phyloP scores from a whole-genome alignment of 2,113 vertebrate genomes.

The Mugil cephalus region DNA sequence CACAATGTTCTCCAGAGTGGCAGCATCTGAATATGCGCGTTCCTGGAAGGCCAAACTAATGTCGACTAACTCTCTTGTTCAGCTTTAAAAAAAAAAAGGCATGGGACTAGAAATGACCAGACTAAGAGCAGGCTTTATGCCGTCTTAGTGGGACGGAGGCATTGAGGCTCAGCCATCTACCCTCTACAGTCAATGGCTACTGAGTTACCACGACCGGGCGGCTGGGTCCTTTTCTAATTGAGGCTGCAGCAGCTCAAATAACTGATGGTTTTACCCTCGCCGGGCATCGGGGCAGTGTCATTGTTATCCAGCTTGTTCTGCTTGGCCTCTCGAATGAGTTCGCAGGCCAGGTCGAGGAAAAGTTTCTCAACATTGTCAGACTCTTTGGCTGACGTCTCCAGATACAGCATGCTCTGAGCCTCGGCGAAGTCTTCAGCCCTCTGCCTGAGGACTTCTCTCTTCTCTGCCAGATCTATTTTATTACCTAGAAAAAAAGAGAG shows the following conservation, averaged over 20 bases:
- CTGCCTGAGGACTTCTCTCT: slow-evolving; percentile 94
- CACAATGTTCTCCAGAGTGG: slow-evolving; percentile 51
- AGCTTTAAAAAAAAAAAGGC: slow-evolving; percentile 73
- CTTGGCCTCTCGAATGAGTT: slow-evolving; percentile 95
- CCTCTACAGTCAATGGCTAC: slow-evolving; percentile 65
- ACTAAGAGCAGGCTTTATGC: slow-evolving; percentile 59
- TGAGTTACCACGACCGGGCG: slow-evolving; percentile 32
- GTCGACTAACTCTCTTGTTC: slow-evolving; percentile 59
- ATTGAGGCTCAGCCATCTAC: slow-evolving; percentile 54
- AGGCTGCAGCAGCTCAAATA: slow-evolving; percentile 99
- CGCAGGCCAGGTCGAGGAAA: slow-evolving; percentile 97
- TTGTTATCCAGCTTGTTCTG: slow-evolving; percentile 98
- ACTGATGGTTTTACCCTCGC: slow-evolving; percentile 97
- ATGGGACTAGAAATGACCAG: slow-evolving; percentile 65
- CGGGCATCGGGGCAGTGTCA: slow-evolving; percentile 93
- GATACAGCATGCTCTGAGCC: slow-evolving; percentile 96
- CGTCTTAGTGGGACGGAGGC: slow-evolving; percentile 68
- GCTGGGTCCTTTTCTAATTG: slow-evolving; percentile 83
- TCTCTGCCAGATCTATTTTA: slow-evolving; percentile 97
- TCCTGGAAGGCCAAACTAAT: slow-evolving; percentile 65
- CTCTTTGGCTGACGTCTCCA: slow-evolving; percentile 98
- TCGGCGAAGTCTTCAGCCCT: slow-evolving; percentile 96
- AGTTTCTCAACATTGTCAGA: slow-evolving; percentile 99
- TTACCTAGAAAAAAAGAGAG: slow-evolving; percentile 87
- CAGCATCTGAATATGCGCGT: slow-evolving; percentile 65